These are phyloP conservation scores for Paedocypris sp. DNA, from an alignment of 2,113 vertebrate genomes.

Conservation along the genomic window DNA sequence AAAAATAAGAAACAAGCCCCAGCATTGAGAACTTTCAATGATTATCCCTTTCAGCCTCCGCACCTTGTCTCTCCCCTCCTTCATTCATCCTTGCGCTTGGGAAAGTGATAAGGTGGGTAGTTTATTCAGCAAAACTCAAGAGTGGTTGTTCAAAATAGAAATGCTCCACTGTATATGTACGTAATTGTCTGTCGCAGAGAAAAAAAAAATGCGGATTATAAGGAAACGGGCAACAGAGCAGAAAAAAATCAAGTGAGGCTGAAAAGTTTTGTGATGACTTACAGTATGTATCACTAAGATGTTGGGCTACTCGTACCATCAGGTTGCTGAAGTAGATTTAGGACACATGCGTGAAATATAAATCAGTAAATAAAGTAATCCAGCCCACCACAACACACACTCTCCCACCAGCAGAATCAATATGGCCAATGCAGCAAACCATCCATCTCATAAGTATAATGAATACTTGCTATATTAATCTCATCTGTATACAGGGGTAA, in stretches of 20 bases:
- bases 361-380: conserved; percentile 41
- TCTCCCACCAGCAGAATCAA: conserved; percentile 53
- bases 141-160: conserved; percentile 48
- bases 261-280: conserved; percentile 28
- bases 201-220: conserved; percentile 34
- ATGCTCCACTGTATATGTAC: conserved; percentile 45
- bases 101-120: conserved; percentile 43
- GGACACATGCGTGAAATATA: conserved; percentile 15
- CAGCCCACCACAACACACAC: conserved; percentile 41
- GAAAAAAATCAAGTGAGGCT: too few relatives aligned
- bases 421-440: conserved; percentile 52
- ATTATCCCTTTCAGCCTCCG: conserved; percentile 42
- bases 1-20: conserved; percentile 43
- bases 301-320: conserved; percentile 30
- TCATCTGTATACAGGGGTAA: conserved; percentile 59
- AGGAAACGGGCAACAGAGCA: conserved; percentile 17
- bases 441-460: conserved; percentile 60
- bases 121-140: conserved; percentile 45
- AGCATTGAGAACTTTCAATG: conserved; percentile 39
- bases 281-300: conserved; percentile 28
- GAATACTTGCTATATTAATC: conserved; percentile 66
- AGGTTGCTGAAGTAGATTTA: conserved; percentile 20
- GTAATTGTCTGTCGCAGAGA: conserved; percentile 41
- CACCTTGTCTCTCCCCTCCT: conserved; percentile 35
- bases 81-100: conserved; percentile 25